Evolutionary conservation across 2,113 vertebrate genomes (phyloP).

Genomic region (Nesogale talazaci): DNA sequence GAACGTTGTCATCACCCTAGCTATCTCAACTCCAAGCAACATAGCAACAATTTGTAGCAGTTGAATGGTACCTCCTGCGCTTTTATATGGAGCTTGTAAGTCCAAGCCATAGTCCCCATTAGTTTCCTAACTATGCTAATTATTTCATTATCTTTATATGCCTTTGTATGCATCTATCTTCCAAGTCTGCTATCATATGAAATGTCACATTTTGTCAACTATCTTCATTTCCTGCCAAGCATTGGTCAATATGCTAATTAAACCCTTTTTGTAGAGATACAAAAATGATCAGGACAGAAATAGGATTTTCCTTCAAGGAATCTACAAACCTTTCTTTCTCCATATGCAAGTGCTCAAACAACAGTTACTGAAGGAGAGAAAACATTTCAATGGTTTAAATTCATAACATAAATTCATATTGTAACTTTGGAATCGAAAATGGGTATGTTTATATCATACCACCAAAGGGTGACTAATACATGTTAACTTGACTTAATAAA

Average conservation of each 20-base stretch:
- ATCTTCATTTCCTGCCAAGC: background rate
- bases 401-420: too few species aligned
- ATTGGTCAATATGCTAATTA: background rate
- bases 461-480: background rate
- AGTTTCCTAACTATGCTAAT: background rate
- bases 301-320: background rate
- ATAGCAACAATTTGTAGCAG: background rate
- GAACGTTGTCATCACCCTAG: background rate
- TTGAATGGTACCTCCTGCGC: background rate
- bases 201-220: background rate
- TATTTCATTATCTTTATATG: background rate
- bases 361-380: too few species aligned
- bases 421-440: background rate
- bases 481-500: conserved; percentile 15
- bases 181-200: background rate
- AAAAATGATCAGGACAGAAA: background rate
- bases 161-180: background rate
- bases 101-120: background rate
- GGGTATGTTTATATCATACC: fast-evolving
- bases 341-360: background rate
- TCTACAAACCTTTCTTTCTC: background rate
- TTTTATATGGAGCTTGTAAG: background rate
- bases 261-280: background rate
- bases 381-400: too few species aligned
- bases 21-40: too few species aligned